A percentile compares a stretch with the other conserved stretches of the same genome.
These are phyloP conservation scores for Petrocephalus sullivani DNA, from an alignment of 2,797 vertebrate species.

Conservation along the genomic window DNA sequence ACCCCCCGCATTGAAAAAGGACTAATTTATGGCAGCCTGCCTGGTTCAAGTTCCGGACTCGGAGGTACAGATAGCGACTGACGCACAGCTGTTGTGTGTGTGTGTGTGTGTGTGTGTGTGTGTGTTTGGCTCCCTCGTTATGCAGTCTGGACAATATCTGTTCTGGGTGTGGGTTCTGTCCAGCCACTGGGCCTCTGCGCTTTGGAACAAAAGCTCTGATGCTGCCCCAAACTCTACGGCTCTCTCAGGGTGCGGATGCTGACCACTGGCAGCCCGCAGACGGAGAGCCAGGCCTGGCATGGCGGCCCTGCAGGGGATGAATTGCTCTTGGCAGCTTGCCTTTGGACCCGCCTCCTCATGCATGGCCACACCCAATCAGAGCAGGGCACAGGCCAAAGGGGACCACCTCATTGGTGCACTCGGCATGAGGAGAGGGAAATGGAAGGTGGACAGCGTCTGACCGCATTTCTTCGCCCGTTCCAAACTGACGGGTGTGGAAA, in stretches of 20 bases:
- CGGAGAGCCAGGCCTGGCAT: background rate
- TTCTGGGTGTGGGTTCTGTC: background rate
- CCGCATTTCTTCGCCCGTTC: background rate
- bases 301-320: background rate
- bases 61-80: background rate
- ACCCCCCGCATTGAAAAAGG: background rate
- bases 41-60: background rate
- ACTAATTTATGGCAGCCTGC: background rate
- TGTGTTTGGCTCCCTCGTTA: background rate
- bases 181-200: background rate
- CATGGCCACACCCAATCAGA: slow-evolving; percentile 7
- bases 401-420: background rate
- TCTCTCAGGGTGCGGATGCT: background rate
- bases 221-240: background rate
- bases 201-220: background rate
- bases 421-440: background rate
- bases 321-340: background rate
- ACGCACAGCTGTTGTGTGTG: background rate
- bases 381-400: background rate
- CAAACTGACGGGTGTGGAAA: background rate
- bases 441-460: background rate
- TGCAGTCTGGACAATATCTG: background rate
- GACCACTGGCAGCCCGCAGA: background rate
- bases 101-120: background rate
- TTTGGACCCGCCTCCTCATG: background rate